Conservation (phyloP, 53 echinoderm and acorn worm species). For the Luidia sarsii region DNA sequence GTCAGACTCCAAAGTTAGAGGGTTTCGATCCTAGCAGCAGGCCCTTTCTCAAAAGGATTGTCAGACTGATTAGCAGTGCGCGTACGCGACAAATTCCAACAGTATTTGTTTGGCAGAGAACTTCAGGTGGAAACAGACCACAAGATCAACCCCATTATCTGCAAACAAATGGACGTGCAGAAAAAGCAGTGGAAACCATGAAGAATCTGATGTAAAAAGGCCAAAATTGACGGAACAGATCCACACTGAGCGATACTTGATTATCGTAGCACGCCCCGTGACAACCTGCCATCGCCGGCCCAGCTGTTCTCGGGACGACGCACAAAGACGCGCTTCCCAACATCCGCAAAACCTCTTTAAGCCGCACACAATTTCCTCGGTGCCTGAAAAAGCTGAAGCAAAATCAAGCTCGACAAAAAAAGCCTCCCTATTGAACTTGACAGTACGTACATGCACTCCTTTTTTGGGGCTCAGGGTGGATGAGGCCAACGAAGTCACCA, state of each 20-base stretch:
- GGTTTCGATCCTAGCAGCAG: too few relatives aligned
- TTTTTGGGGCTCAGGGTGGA: conserved; percentile 52
- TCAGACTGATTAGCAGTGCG: too few relatives aligned
- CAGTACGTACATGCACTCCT: too few relatives aligned
- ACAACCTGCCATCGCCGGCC: conserved; percentile 20
- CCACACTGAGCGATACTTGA: conserved; percentile 34
- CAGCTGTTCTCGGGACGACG: conserved; percentile 38
- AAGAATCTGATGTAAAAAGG: conserved; percentile 51
- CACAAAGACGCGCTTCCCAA: conserved; percentile 29
- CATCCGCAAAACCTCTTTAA: conserved; percentile 19
- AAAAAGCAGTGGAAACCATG: conserved; percentile 53
- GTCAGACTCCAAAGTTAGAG: too few relatives aligned
- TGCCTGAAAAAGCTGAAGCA: neutral
- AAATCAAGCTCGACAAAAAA: neutral
- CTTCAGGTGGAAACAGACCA: too few relatives aligned
- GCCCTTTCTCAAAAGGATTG: too few relatives aligned
- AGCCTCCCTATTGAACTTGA: too few relatives aligned
- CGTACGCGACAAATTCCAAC: too few relatives aligned
- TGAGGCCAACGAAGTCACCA: conserved; percentile 60
- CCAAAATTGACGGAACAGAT: conserved; percentile 25
- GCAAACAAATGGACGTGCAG: conserved; percentile 54
- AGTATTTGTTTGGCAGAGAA: too few relatives aligned
- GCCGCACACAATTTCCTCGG: neutral
- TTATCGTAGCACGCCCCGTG: conserved; percentile 47
- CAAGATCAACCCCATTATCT: conserved; percentile 52